phyloP scores from a whole-genome alignment of 2,888 invertebrate species.

The Leucania comma region DNA sequence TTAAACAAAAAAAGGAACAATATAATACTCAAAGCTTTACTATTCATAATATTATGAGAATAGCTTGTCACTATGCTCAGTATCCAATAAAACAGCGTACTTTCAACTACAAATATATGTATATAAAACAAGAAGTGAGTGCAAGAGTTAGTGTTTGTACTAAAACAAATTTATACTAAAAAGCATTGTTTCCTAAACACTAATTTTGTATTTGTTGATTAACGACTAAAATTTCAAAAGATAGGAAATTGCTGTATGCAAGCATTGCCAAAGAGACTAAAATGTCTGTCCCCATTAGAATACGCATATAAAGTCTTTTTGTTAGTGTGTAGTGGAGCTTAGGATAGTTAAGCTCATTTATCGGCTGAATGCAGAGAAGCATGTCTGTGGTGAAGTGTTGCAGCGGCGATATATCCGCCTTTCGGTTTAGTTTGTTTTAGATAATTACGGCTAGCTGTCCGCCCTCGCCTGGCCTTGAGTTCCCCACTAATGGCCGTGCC shows the following conservation, averaged over 20 bases:
- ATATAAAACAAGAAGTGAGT: slow-evolving; percentile 1
- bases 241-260: slow-evolving; percentile 18
- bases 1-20: not conserved
- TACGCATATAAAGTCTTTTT: slow-evolving; percentile 1
- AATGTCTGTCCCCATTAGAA: not conserved
- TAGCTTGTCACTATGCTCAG: not conserved
- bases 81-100: not conserved
- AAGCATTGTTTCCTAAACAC: slow-evolving; percentile 22
- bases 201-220: slow-evolving; percentile 27
- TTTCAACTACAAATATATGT: not conserved
- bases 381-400: slow-evolving; percentile 59
- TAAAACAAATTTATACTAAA: slow-evolving; percentile 21
- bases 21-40: not conserved
- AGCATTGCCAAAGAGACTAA: not conserved
- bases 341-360: slow-evolving; percentile 49
- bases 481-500: slow-evolving; percentile 81
- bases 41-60: not conserved
- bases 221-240: slow-evolving; percentile 20
- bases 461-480: slow-evolving; percentile 81
- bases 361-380: slow-evolving; percentile 56
- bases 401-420: slow-evolving; percentile 72
- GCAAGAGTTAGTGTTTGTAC: slow-evolving; percentile 6
- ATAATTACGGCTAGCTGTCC: slow-evolving; percentile 85
- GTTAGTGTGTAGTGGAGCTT: slow-evolving; percentile 8
- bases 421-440: slow-evolving; percentile 78